Evolutionary conservation across 2,888 invertebrate genomes (phyloP).

Genomic region (Eueremaeus valkanovi): DNA sequence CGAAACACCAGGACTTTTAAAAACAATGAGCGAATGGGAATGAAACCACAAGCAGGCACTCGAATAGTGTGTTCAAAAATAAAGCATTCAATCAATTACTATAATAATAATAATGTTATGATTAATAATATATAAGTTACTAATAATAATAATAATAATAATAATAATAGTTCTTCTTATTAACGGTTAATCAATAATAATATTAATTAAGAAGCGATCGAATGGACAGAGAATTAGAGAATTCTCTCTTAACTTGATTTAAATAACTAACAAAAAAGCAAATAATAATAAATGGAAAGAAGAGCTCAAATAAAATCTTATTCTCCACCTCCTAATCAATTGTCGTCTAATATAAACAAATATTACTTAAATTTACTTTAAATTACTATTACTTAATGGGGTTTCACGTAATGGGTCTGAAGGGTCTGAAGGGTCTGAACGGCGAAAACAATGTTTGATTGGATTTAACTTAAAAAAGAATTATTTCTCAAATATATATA

Average conservation of each 20-base stretch:
- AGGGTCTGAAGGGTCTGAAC: background rate
- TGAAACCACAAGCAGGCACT: conserved; percentile 20
- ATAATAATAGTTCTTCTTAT: background rate
- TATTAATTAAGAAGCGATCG: background rate
- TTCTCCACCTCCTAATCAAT: background rate
- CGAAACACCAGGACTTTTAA: conserved; percentile 30
- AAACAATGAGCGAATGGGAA: conserved; percentile 30
- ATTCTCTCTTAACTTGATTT: conserved; percentile 8
- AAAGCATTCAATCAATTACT: conserved; percentile 18
- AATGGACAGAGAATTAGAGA: background rate
- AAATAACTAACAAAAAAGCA: background rate
- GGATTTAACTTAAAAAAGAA: background rate
- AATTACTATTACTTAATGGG: background rate
- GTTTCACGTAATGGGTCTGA: background rate
- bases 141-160: too few relatives aligned
- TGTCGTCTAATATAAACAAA: background rate
- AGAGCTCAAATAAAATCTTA: background rate
- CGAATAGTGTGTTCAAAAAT: conserved; percentile 17
- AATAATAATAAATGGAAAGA: background rate
- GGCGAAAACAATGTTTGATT: conserved; percentile 7
- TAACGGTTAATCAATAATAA: background rate
- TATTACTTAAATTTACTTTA: background rate
- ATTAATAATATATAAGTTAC: background rate
- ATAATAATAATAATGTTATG: background rate
- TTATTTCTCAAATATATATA: background rate